Evolutionary conservation across 2,113 vertebrate species (phyloP).

Genomic region (Takifugu flavidus): DNA sequence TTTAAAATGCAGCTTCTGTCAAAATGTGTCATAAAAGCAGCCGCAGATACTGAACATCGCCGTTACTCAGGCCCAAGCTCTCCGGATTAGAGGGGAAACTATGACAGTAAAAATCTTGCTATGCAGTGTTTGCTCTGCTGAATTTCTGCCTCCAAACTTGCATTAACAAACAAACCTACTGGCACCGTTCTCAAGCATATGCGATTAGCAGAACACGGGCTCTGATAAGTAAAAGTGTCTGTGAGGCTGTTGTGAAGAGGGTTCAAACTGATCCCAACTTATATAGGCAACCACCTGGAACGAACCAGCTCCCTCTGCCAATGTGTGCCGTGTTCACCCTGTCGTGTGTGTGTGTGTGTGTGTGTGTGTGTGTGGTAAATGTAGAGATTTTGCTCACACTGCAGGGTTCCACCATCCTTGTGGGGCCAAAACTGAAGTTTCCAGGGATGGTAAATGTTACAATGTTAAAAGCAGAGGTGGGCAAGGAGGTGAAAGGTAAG

Average conservation of each 20-base stretch:
- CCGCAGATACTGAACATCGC: no score
- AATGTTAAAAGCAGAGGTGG: no score
- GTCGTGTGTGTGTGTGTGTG: conserved; percentile 20
- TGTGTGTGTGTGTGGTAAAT: conserved; percentile 21
- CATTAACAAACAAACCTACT: neutral
- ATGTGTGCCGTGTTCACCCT: conserved; percentile 55
- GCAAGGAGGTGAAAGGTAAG: no score
- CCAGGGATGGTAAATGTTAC: no score
- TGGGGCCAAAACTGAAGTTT: no score
- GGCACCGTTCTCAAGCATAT: neutral
- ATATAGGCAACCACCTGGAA: conserved; percentile 62
- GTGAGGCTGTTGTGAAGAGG: conserved; percentile 10
- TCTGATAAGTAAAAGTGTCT: conserved; percentile 20
- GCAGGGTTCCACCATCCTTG: no score
- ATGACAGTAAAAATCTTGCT: neutral
- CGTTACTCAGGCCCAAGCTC: no score
- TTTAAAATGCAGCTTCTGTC: no score
- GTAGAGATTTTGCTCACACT: no score
- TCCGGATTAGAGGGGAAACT: no score
- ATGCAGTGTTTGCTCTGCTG: neutral
- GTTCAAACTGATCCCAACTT: conserved; percentile 49
- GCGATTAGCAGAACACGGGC: conserved; percentile 9
- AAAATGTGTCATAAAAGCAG: no score
- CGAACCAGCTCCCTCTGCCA: conserved; percentile 38
- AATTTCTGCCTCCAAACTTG: neutral